Percentiles rank a stretch among this genome's conserved stretches.
Evolutionary conservation across 2,888 invertebrate genomes (phyloP).

Genomic region (Dasysyrphus tricinctus): DNA sequence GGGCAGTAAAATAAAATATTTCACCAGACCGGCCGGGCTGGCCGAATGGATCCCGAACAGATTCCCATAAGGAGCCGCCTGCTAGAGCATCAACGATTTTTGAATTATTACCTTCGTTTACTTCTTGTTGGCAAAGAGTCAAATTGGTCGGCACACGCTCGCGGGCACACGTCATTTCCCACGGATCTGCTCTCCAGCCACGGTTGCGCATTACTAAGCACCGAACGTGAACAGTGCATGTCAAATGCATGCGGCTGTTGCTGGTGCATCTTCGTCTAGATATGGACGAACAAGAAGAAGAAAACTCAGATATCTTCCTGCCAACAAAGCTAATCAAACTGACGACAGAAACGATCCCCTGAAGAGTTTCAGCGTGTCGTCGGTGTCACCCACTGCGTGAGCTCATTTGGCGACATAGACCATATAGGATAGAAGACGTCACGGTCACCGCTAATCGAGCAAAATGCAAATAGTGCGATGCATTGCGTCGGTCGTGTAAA

Average conservation of each 20-base stretch:
- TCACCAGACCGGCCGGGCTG: slow-evolving; percentile 76
- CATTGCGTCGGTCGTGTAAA: slow-evolving; percentile 51
- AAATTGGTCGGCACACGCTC: slow-evolving; percentile 86
- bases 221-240: slow-evolving; percentile 73
- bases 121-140: slow-evolving; percentile 84
- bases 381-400: slow-evolving; percentile 70
- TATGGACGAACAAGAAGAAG: slow-evolving; percentile 21
- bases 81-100: slow-evolving; percentile 81
- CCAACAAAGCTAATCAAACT: slow-evolving; percentile 73
- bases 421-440: slow-evolving; percentile 41
- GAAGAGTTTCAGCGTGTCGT: slow-evolving; percentile 58
- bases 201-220: slow-evolving; percentile 74
- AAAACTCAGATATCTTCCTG: slow-evolving; percentile 62
- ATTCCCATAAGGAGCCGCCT: slow-evolving; percentile 80
- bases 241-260: slow-evolving; percentile 58
- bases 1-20: slow-evolving; percentile 76
- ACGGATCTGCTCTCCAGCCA: slow-evolving; percentile 81
- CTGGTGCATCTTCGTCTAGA: slow-evolving; percentile 33
- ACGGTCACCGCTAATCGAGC: slow-evolving; percentile 41
- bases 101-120: slow-evolving; percentile 84
- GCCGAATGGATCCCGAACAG: slow-evolving; percentile 78
- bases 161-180: slow-evolving; percentile 86
- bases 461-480: slow-evolving; percentile 34
- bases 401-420: slow-evolving; percentile 58
- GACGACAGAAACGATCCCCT: slow-evolving; percentile 71